These are phyloP conservation scores for Drosophila parvula DNA, from an alignment of 1,140 invertebrate species.

Conservation along the genomic window DNA sequence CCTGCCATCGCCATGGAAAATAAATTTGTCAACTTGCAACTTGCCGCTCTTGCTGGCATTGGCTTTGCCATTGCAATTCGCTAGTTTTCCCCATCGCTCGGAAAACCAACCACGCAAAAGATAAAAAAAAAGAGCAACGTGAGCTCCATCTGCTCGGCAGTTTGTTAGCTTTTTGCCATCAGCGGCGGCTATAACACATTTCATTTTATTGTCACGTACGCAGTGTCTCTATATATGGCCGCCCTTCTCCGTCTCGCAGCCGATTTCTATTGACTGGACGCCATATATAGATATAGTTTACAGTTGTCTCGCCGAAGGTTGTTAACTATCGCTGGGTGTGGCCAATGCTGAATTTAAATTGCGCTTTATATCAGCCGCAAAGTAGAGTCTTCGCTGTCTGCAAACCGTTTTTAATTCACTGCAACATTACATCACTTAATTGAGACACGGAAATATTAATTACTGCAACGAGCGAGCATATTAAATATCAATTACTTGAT, in stretches of 20 bases:
- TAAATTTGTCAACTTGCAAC: conserved; percentile 78
- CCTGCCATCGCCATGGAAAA: conserved; percentile 57
- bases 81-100: conserved; percentile 43
- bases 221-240: conserved; percentile 75
- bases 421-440: conserved; percentile 17
- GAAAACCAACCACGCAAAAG: conserved; percentile 20
- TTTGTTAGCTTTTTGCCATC: conserved; percentile 44
- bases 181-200: conserved; percentile 71
- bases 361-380: conserved; percentile 1
- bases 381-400: background rate
- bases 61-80: conserved; percentile 50
- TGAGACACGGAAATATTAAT: conserved; percentile 14
- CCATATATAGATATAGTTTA: conserved; percentile 52
- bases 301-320: conserved; percentile 45
- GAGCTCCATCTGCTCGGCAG: conserved; percentile 32
- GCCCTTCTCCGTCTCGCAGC: background rate
- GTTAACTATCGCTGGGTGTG: conserved; percentile 43
- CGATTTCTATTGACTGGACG: conserved; percentile 55
- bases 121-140: conserved; percentile 32
- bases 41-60: conserved; percentile 30
- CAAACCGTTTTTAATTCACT: background rate
- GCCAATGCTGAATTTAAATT: conserved; percentile 38
- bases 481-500: conserved; percentile 32
- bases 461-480: conserved; percentile 17
- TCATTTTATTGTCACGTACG: conserved; percentile 81